These are phyloP conservation scores for Meda fulgida DNA, from an alignment of 2,797 vertebrate species.

Conservation along the genomic window DNA sequence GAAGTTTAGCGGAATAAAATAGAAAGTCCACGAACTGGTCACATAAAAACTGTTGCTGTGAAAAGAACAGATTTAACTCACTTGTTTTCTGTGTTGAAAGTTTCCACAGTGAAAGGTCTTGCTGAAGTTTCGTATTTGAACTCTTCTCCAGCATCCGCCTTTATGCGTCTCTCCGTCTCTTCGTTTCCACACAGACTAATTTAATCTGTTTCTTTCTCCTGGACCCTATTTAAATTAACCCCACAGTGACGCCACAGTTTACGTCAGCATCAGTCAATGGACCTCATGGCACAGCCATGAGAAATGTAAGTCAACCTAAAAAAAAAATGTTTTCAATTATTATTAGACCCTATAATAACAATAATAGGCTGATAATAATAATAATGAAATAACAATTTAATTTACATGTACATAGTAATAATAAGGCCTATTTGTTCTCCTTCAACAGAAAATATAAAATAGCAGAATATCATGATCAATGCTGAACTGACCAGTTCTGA, in stretches of 20 bases:
- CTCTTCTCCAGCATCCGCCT: constrained; percentile 51
- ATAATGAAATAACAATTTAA: no score
- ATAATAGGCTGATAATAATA: no score
- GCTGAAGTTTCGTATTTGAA: constrained; percentile 22
- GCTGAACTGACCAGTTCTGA: neutral
- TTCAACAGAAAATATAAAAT: no score
- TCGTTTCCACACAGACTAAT: constrained; percentile 78
- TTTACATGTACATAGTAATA: no score
- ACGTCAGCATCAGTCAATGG: constrained; percentile 61
- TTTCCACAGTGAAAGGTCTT: constrained; percentile 43
- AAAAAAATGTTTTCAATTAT: no score
- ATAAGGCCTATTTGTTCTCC: no score
- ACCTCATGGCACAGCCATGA: neutral
- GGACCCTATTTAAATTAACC: constrained; percentile 63
- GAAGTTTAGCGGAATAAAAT: neutral
- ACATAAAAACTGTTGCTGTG: neutral
- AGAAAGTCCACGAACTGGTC: neutral
- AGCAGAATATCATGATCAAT: no score
- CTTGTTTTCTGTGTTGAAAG: constrained; percentile 52
- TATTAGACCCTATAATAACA: neutral
- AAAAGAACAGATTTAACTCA: constrained; percentile 54
- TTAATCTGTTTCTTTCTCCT: constrained; percentile 77
- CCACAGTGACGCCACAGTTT: constrained; percentile 61
- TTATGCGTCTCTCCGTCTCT: constrained; percentile 64
- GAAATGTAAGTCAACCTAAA: neutral